Evolutionary conservation across 2,888 invertebrate genomes (phyloP).

Genomic region (Lagria hirta): DNA sequence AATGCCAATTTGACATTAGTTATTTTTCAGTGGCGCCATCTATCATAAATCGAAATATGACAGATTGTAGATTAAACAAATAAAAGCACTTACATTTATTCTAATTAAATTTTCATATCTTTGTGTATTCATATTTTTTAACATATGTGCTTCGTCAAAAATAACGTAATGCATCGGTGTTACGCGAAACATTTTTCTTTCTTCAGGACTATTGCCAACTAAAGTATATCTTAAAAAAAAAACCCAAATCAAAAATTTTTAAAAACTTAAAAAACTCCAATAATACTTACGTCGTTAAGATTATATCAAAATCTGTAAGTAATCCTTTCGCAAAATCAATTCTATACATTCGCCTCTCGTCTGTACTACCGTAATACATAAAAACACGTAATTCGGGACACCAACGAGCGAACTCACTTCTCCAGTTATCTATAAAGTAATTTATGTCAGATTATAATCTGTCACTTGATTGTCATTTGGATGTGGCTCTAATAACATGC

Average conservation of each 20-base stretch:
- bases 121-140: slow-evolving; percentile 95
- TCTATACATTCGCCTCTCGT: slow-evolving; percentile 78
- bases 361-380: slow-evolving; percentile 85
- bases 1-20: too few species aligned
- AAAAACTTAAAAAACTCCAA: neutral
- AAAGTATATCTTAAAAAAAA: slow-evolving; percentile 67
- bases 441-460: too few species aligned
- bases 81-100: slow-evolving; percentile 59
- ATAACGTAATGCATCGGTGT: slow-evolving; percentile 88
- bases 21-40: too few species aligned
- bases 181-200: slow-evolving; percentile 87
- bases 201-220: slow-evolving; percentile 83
- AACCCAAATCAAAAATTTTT: too few species aligned
- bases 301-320: slow-evolving; percentile 74
- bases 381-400: slow-evolving; percentile 77
- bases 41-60: slow-evolving; percentile 6
- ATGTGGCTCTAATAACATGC: too few species aligned
- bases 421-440: slow-evolving; percentile 74
- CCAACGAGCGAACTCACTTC: slow-evolving; percentile 75
- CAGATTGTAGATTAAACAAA: slow-evolving; percentile 12
- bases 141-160: slow-evolving; percentile 97
- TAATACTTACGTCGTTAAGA: slow-evolving; percentile 80
- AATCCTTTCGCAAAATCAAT: slow-evolving; percentile 73
- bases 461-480: too few species aligned
- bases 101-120: slow-evolving; percentile 86